Evolutionary conservation across 2,888 invertebrate genomes (phyloP).

Genomic region (Keiferia lycopersicella): DNA sequence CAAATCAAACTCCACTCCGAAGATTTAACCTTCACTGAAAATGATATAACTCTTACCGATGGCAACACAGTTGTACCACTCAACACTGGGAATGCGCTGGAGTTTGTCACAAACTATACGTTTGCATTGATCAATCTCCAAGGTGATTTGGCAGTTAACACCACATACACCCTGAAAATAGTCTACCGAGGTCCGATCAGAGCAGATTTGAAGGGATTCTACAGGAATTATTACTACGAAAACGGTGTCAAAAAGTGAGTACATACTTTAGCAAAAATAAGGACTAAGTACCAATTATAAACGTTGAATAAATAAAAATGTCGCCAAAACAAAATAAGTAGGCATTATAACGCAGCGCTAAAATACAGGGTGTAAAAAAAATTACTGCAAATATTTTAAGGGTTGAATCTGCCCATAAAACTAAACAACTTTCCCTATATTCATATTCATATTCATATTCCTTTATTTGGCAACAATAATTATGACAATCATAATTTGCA

Average conservation of each 20-base stretch:
- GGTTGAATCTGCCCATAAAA: too few relatives aligned
- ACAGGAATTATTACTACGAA: constrained; percentile 80
- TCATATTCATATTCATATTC: too few relatives aligned
- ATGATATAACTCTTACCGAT: constrained; percentile 48
- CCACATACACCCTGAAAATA: constrained; percentile 73
- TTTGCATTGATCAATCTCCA: constrained; percentile 74
- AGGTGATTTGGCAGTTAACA: constrained; percentile 53
- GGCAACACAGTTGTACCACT: constrained; percentile 44
- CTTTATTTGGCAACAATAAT: too few relatives aligned
- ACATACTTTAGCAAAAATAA: not conserved
- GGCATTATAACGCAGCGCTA: too few relatives aligned
- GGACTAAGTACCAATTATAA: too few relatives aligned
- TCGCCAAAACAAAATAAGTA: too few relatives aligned
- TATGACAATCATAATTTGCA: too few relatives aligned
- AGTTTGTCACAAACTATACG: constrained; percentile 62
- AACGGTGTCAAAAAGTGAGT: constrained; percentile 77
- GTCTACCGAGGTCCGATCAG: constrained; percentile 79
- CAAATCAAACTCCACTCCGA: constrained; percentile 68
- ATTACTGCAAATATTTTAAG: too few relatives aligned
- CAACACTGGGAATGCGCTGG: constrained; percentile 46
- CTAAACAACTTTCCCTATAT: too few relatives aligned
- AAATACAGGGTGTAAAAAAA: too few relatives aligned
- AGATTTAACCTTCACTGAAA: constrained; percentile 52
- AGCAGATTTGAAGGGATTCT: constrained; percentile 82
- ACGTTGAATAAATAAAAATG: too few relatives aligned